phyloP scores from a whole-genome alignment of 1,140 invertebrate genomes.

The Dreissena polymorpha region DNA sequence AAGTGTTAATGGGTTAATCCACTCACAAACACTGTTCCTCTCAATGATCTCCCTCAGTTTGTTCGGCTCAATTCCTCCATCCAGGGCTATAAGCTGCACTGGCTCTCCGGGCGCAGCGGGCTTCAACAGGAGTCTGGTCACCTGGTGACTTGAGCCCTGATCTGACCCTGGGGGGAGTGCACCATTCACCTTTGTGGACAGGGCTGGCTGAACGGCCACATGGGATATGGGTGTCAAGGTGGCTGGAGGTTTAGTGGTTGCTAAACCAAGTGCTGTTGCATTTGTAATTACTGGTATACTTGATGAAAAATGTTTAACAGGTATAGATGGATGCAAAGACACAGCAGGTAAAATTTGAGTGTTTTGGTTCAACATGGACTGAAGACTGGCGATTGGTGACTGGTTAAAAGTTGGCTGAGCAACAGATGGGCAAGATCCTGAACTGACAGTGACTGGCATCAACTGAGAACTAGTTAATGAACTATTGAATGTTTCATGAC shows the following conservation, averaged over 20 bases:
- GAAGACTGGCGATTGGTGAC: neutral
- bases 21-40: neutral
- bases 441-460: neutral
- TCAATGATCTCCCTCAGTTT: constrained; percentile 29
- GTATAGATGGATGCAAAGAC: neutral
- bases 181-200: neutral
- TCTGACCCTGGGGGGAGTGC: neutral
- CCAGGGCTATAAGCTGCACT: constrained; percentile 28
- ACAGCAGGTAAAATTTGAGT: neutral
- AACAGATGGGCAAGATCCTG: neutral
- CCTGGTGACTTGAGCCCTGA: neutral
- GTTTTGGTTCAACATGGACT: too few species aligned
- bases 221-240: neutral
- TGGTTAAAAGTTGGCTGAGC: neutral
- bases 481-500: neutral
- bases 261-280: neutral
- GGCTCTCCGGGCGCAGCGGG: constrained; percentile 25
- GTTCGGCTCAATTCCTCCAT: constrained; percentile 25
- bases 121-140: constrained; percentile 21
- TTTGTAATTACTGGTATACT: neutral
- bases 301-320: neutral
- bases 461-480: neutral
- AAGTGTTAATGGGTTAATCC: too few species aligned
- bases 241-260: neutral
- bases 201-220: neutral